Evolutionary conservation across 2,113 vertebrate species (phyloP).

Genomic region (Corapipo altera): DNA sequence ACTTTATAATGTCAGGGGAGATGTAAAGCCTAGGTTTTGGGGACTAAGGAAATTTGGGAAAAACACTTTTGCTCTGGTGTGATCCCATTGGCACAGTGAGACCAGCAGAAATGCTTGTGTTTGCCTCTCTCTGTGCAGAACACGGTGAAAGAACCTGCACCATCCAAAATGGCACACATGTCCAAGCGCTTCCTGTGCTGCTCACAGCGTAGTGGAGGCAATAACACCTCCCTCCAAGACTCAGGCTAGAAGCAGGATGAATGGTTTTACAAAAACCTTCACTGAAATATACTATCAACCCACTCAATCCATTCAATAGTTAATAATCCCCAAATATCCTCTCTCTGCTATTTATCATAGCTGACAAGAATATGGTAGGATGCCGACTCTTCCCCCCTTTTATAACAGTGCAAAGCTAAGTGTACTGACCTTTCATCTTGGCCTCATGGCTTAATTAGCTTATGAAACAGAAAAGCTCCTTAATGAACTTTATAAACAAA

Average conservation of each 20-base stretch:
- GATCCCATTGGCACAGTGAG: background rate
- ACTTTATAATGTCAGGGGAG: background rate
- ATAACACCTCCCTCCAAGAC: background rate
- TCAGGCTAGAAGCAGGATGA: background rate
- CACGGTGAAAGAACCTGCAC: background rate
- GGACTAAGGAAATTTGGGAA: background rate
- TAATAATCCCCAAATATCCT: slow-evolving; percentile 16
- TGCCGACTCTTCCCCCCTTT: background rate
- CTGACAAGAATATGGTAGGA: background rate
- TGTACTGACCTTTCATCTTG: slow-evolving; percentile 51
- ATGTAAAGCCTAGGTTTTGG: background rate
- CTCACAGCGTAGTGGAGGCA: background rate
- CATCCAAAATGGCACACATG: rapidly evolving
- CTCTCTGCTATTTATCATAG: background rate
- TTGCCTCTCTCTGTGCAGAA: background rate
- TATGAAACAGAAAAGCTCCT: slow-evolving; percentile 68
- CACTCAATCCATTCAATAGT: background rate
- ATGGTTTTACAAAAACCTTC: background rate
- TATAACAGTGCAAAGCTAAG: background rate
- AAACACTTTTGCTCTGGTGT: background rate
- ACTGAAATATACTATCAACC: background rate
- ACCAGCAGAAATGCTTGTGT: background rate
- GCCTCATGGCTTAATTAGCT: slow-evolving; percentile 43
- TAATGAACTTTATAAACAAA: slow-evolving; percentile 62
- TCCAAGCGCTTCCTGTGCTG: background rate